Percentiles rank a stretch among this genome's conserved stretches.
phyloP scores from a whole-genome alignment of 2,888 invertebrate species.

The Cerastis leucographa region DNA sequence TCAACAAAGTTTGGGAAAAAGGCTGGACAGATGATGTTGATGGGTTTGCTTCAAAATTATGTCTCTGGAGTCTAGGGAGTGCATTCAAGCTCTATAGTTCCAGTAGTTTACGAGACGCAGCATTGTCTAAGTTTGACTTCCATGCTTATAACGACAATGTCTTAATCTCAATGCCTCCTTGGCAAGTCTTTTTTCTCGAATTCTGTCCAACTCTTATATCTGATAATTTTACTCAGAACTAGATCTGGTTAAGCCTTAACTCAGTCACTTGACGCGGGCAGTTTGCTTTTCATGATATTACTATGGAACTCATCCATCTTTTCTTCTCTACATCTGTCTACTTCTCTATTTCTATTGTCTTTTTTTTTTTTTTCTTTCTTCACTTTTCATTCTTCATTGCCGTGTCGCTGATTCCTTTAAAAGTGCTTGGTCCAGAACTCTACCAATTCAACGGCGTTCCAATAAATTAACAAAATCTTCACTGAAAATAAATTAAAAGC shows the following conservation, averaged over 20 bases:
- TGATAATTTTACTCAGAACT: background rate
- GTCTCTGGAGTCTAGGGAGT: background rate
- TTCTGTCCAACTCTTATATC: background rate
- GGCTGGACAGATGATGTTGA: no score
- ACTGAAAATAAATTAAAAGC: conserved; percentile 18
- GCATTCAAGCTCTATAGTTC: background rate
- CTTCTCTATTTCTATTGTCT: background rate
- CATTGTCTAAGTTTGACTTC: background rate
- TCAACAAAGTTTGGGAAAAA: no score
- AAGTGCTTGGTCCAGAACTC: background rate
- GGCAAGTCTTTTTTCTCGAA: background rate
- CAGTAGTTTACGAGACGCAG: no score
- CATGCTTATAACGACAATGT: background rate
- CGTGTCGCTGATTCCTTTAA: background rate
- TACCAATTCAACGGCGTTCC: background rate
- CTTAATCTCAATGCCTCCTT: background rate
- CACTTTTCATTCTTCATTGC: no score
- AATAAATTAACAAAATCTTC: conserved; percentile 6
- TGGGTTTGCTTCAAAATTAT: no score
- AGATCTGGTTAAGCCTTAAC: background rate
- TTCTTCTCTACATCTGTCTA: background rate
- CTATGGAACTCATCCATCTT: background rate
- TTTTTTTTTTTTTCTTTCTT: no score
- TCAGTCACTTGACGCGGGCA: background rate
- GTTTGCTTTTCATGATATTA: background rate